Evolutionary conservation across 2,888 invertebrate species (phyloP).

Genomic region (Penaeus monodon): DNA sequence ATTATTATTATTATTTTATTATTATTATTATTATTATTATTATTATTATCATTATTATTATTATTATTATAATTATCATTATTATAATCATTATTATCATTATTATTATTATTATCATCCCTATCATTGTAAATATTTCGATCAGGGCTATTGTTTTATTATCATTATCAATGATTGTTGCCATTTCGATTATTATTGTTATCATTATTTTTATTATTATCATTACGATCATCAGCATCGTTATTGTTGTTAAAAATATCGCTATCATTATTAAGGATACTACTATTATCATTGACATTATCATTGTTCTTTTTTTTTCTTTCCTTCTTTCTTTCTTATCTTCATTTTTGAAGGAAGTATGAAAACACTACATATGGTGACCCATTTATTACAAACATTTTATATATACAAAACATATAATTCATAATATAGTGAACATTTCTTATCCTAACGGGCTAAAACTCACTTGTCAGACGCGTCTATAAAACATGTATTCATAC

Average conservation of each 20-base stretch:
- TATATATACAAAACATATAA: constrained; percentile 61
- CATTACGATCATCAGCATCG: not conserved
- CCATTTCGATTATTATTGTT: no score
- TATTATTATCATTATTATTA: no score
- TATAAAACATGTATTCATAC: not conserved
- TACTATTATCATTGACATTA: not conserved
- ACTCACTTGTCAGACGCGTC: not conserved
- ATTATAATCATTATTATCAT: no score
- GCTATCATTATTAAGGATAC: not conserved
- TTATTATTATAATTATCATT: no score
- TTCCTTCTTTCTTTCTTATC: not conserved
- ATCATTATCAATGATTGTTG: no score
- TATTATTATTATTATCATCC: no score
- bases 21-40: no score
- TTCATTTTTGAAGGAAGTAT: not conserved
- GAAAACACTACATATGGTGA: constrained; percentile 1
- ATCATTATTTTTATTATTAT: not conserved
- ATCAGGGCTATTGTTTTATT: no score
- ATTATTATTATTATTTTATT: no score
- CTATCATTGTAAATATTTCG: no score
- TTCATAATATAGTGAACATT: constrained; percentile 56
- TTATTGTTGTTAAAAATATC: not conserved
- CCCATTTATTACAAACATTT: constrained; percentile 59
- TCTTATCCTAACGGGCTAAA: constrained; percentile 8
- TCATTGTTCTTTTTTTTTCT: not conserved